Evolutionary conservation across 2,797 vertebrate species (phyloP).

Genomic region (Pampus argenteus): DNA sequence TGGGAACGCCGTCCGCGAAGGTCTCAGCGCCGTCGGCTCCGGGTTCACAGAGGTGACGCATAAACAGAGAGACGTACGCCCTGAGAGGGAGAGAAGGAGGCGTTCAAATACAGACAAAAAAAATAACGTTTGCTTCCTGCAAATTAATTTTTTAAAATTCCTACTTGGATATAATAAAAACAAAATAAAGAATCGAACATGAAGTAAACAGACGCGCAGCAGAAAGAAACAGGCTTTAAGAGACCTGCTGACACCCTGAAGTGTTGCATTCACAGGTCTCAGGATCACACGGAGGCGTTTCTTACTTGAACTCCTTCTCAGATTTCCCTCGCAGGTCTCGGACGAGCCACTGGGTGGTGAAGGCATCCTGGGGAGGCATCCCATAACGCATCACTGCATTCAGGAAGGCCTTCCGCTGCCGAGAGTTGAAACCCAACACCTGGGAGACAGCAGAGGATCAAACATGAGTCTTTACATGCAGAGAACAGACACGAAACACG

Average conservation of each 20-base stretch:
- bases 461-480: not conserved
- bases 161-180: too few relatives aligned
- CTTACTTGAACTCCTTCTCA: conserved; percentile 98
- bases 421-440: conserved; percentile 98
- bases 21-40: conserved; percentile 97
- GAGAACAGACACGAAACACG: not conserved
- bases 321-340: conserved; percentile 97
- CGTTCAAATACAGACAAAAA: too few relatives aligned
- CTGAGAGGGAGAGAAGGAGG: conserved; percentile 69
- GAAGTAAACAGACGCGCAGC: too few relatives aligned
- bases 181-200: too few relatives aligned
- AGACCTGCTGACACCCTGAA: too few relatives aligned
- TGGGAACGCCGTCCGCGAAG: conserved; percentile 97
- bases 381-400: conserved; percentile 99
- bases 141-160: too few relatives aligned
- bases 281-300: not conserved
- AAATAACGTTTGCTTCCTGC: too few relatives aligned
- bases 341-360: conserved; percentile 98
- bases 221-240: too few relatives aligned
- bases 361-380: conserved; percentile 98
- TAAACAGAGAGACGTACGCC: conserved; percentile 97
- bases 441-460: conserved; percentile 52
- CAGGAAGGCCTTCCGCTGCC: conserved; percentile 98
- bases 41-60: conserved; percentile 97
- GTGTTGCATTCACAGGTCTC: too few relatives aligned